Evolutionary conservation across 2,113 vertebrate species (phyloP).

Genomic region (Silurus asotus): DNA sequence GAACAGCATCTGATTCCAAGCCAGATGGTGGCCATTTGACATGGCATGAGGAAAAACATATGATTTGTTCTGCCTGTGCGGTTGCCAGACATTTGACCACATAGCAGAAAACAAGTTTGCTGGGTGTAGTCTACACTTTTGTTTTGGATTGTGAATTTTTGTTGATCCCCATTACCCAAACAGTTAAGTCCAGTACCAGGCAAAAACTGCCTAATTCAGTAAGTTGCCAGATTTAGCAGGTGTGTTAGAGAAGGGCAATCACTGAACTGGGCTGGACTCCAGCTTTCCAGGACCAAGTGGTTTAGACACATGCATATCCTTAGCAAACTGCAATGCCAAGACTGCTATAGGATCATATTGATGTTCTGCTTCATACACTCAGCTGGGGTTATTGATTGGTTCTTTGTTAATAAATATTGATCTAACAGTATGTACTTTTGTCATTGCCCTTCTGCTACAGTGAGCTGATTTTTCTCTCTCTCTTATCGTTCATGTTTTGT

Average conservation of each 20-base stretch:
- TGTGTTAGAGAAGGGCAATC: not conserved
- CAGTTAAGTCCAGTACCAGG: not conserved
- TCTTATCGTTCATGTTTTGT: not conserved
- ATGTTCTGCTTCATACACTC: not conserved
- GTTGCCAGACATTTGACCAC: not conserved
- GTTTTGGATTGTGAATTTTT: not conserved
- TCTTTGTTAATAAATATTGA: not conserved
- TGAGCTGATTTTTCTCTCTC: not conserved
- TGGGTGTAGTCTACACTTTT: not conserved
- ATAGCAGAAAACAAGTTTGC: not conserved
- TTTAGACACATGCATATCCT: not conserved
- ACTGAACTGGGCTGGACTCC: not conserved
- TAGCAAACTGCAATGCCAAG: not conserved
- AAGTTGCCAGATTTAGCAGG: not conserved
- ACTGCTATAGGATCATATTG: too few species aligned
- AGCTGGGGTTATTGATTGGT: not conserved
- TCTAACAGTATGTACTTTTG: not conserved
- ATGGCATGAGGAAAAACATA: not conserved
- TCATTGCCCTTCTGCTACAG: not conserved
- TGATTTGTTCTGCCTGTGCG: not conserved
- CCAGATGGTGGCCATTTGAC: not conserved
- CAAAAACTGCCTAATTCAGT: not conserved
- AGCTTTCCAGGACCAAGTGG: not conserved
- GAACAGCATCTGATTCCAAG: constrained; percentile 4
- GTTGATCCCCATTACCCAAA: not conserved